A percentile compares a stretch with the other conserved stretches of the same genome.
Conservation (phyloP, 2,113 vertebrate genomes). For the Artemisiospiza belli region DNA sequence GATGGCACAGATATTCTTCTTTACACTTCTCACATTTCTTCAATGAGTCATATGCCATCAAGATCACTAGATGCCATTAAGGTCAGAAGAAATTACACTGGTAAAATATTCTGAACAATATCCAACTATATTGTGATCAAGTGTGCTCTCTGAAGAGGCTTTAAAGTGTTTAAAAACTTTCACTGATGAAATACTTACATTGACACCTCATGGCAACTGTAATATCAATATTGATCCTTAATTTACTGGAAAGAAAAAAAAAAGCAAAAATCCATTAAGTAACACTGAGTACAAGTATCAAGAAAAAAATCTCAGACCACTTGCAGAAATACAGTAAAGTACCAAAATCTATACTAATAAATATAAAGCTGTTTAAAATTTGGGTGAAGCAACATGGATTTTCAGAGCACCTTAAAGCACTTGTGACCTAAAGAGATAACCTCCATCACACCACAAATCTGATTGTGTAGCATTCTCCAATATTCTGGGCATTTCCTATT, state of each 20-base stretch:
- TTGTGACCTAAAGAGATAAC: not conserved
- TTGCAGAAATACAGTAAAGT: not conserved
- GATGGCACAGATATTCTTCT: not conserved
- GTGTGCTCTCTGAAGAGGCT: not conserved
- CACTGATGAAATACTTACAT: conserved; percentile 82
- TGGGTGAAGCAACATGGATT: not conserved
- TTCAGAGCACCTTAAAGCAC: not conserved
- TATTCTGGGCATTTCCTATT: not conserved
- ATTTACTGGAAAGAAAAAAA: conserved; percentile 83
- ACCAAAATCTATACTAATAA: not conserved
- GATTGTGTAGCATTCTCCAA: not conserved
- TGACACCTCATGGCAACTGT: conserved; percentile 99
- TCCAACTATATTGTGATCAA: not conserved
- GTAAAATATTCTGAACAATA: not conserved
- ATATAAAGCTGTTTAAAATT: not conserved
- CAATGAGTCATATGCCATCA: not conserved
- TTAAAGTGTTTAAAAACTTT: not conserved
- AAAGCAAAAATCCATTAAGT: not conserved
- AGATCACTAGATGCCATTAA: not conserved
- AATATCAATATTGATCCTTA: conserved; percentile 96
- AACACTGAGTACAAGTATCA: not conserved
- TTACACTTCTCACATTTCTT: not conserved
- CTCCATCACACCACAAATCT: not conserved
- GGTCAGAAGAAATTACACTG: not conserved
- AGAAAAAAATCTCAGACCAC: not conserved